A percentile compares a stretch with the other conserved stretches of the same genome.
Evolutionary conservation across 2,113 vertebrate genomes (phyloP).

Genomic region (Lepus americanus): DNA sequence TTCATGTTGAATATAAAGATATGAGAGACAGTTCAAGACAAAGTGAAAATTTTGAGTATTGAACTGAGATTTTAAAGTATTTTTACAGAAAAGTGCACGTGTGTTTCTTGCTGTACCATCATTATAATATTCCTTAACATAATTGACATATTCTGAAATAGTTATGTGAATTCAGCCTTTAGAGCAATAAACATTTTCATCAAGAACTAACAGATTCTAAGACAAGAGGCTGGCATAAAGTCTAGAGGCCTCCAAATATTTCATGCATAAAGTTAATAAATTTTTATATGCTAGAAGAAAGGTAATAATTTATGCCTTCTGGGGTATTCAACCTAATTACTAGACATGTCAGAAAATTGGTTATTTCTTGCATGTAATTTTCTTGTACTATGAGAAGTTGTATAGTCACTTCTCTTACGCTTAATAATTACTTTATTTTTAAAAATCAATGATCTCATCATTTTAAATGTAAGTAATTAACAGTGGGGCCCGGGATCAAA

Average conservation of each 20-base stretch:
- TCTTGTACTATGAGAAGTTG: neutral
- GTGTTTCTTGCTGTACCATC: slow-evolving; percentile 23
- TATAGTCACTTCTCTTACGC: slow-evolving; percentile 37
- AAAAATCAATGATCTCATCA: neutral
- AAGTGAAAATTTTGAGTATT: slow-evolving; percentile 23
- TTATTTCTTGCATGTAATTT: slow-evolving; percentile 52
- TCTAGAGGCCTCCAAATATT: slow-evolving; percentile 43
- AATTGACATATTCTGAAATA: slow-evolving; percentile 40
- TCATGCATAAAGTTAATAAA: slow-evolving; percentile 34
- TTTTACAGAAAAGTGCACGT: slow-evolving; percentile 45
- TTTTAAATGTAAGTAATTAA: slow-evolving; percentile 9
- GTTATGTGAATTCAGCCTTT: slow-evolving; percentile 52
- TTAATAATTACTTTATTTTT: slow-evolving; percentile 52
- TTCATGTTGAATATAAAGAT: slow-evolving; percentile 8
- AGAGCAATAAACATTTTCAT: slow-evolving; percentile 21
- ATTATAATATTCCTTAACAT: neutral
- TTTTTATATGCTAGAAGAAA: slow-evolving; percentile 54
- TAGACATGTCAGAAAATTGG: slow-evolving; percentile 35
- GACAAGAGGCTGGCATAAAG: slow-evolving; percentile 17
- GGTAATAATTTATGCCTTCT: slow-evolving; percentile 53
- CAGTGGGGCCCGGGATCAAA: neutral
- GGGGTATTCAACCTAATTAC: slow-evolving; percentile 41
- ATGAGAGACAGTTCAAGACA: neutral
- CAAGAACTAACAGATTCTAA: slow-evolving; percentile 45
- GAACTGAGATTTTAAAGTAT: slow-evolving; percentile 36